These are phyloP conservation scores for Calameuta filiformis DNA, from an alignment of 2,888 invertebrate genomes.

Conservation along the genomic window DNA sequence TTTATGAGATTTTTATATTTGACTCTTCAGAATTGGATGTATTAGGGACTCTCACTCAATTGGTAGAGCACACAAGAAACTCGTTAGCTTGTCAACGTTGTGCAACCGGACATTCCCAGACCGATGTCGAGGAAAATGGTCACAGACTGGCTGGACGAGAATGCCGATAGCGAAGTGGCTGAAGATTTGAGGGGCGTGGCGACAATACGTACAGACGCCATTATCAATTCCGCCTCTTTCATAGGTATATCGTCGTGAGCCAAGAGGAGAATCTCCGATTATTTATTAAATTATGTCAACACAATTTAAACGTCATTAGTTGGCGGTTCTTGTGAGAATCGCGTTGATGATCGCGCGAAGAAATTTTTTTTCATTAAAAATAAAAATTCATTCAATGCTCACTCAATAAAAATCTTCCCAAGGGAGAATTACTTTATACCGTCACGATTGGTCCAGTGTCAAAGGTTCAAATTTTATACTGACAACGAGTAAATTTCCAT, in stretches of 20 bases:
- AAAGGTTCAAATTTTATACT: background rate
- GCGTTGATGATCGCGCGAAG: background rate
- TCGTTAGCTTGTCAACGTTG: background rate
- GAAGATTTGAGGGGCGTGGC: background rate
- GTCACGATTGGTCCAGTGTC: background rate
- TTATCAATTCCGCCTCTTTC: background rate
- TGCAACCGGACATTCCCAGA: background rate
- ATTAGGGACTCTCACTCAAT: background rate
- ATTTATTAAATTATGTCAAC: background rate
- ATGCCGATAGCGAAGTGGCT: background rate
- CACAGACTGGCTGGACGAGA: background rate
- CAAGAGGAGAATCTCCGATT: background rate
- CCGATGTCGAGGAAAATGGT: background rate
- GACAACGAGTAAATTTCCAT: background rate
- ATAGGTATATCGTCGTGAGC: background rate
- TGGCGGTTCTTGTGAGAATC: too few species aligned
- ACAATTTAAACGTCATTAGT: background rate
- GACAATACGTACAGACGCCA: background rate
- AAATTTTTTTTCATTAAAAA: background rate
- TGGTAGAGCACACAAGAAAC: background rate
- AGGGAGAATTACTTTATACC: background rate
- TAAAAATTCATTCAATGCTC: background rate
- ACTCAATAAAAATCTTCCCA: background rate
- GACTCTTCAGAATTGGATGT: background rate
- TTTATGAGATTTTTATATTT: background rate